Evolutionary conservation across 2,888 invertebrate genomes (phyloP), one percentile per base, ranked within the genome.

Genomic region (Torymus aiolomorphi): DNA sequence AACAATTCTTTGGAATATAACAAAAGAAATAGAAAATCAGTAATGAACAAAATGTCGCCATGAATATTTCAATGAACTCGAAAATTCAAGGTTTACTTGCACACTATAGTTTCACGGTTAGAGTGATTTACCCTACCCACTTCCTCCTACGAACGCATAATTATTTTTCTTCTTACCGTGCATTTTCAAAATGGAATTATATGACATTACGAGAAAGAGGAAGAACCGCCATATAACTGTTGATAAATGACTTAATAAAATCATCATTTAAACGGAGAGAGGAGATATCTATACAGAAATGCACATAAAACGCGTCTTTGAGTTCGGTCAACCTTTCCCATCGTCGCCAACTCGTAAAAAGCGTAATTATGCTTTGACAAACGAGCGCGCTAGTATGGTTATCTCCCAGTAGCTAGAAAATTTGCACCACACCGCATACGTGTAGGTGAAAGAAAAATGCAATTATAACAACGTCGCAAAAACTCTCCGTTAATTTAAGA

Each of bases 401-500:
- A 42, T 42, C 42, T 42, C 5, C 8, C 4, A 42, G 42, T 42
- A 42, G 42, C 42, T 42, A 42, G 42, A 42, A 42, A 42, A 42
- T 42, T 42, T 42, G 8, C 42, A 42, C 42, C 8, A 10, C 42
- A 42, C 8, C 31, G 8, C 8, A 42, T 42, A 42, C 42, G 42
- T 10, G 8, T 42, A 20, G 24, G 59, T n/a, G 61, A 61, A 20
- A 61, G 71, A 72, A 69, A 69, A 57, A 57, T 24, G 71, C 16
- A 61, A 71, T 71, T 71, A 71, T 24, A 59, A n/a, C 69, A 59
- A n/a, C 69, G n/a, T 8, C 18, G 71, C 61, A 61, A 72, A 52
- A 70, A 20, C 31, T 11, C 56, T 16, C 56, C 31, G 56, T 69
- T 69, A 69, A 57, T 54, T 20, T 42, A 57, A 56, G 57, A 49